These are phyloP conservation scores for Ectemnius continuus DNA, from an alignment of 2,888 invertebrate genomes.

Conservation along the genomic window DNA sequence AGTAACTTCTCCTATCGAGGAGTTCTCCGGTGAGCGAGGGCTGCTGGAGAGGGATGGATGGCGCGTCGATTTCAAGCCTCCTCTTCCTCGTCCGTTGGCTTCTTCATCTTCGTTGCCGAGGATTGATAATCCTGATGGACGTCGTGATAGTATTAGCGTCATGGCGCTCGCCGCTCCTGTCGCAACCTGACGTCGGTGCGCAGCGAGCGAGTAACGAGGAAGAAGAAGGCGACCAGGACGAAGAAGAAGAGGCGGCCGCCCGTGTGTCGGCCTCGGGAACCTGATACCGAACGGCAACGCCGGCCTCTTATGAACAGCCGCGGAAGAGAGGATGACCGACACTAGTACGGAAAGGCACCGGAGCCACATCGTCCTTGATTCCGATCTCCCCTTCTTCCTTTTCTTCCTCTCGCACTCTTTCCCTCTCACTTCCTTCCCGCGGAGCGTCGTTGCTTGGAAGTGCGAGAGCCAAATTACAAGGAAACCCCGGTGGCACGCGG, in stretches of 20 bases:
- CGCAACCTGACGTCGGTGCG: conserved; percentile 51
- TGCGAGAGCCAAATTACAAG: conserved; percentile 1
- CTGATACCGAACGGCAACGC: conserved; percentile 58
- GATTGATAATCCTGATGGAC: conserved; percentile 71
- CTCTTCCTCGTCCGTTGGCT: conserved; percentile 17
- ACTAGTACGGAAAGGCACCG: conserved; percentile 13
- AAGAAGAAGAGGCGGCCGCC: conserved; percentile 59
- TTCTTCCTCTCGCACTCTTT: not conserved
- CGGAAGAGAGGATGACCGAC: conserved; percentile 38
- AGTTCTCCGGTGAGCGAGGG: not conserved
- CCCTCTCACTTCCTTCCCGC: not conserved
- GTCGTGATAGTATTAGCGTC: conserved; percentile 70
- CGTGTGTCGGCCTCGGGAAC: conserved; percentile 61
- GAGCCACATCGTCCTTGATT: conserved; percentile 39
- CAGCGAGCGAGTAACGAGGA: conserved; percentile 49
- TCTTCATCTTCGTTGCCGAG: conserved; percentile 53
- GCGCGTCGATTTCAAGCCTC: not conserved
- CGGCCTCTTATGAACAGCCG: conserved; percentile 56
- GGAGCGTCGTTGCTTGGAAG: not conserved
- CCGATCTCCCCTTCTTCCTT: conserved; percentile 14
- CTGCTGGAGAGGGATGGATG: conserved; percentile 5
- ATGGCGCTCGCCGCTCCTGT: conserved; percentile 60
- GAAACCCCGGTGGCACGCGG: conserved; percentile 7
- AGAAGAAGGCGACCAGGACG: conserved; percentile 50
- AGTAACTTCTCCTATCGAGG: not conserved